Conservation (phyloP, 1,140 invertebrate species). For the Drosophila mayri region DNA sequence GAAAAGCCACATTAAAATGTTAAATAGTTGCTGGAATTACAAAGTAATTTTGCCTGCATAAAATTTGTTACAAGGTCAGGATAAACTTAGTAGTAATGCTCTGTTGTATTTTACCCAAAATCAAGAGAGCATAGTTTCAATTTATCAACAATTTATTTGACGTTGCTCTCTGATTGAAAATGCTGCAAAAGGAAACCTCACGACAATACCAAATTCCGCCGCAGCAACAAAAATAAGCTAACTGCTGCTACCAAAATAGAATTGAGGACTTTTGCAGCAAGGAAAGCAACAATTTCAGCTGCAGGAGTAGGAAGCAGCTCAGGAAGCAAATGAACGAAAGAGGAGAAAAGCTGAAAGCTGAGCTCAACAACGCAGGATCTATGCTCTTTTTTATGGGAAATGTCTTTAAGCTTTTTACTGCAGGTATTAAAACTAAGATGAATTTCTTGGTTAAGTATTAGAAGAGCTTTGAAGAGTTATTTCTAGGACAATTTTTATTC, state of each 20-base stretch:
- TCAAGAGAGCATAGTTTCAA: slow-evolving; percentile 5
- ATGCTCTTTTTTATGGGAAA: slow-evolving; percentile 14
- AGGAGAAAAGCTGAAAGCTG: slow-evolving; percentile 27
- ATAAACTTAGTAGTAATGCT: slow-evolving; percentile 1
- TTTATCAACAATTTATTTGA: slow-evolving; percentile 13
- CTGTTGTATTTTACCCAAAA: neutral
- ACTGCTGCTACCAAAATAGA: slow-evolving; percentile 50
- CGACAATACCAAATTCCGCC: slow-evolving; percentile 11
- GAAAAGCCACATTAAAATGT: slow-evolving; percentile 66
- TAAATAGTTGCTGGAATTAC: slow-evolving; percentile 60
- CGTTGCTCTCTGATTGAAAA: slow-evolving; percentile 23
- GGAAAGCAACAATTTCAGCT: slow-evolving; percentile 23
- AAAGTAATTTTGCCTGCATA: slow-evolving; percentile 26
- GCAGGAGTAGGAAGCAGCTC: slow-evolving; percentile 25
- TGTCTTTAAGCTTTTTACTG: neutral
- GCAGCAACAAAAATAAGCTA: slow-evolving; percentile 20
- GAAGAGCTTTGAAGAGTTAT: neutral
- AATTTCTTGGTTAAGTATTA: neutral
- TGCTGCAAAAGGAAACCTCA: slow-evolving; percentile 18
- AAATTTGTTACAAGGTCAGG: slow-evolving; percentile 27
- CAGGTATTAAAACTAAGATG: neutral
- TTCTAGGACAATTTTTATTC: neutral
- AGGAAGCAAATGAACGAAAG: slow-evolving; percentile 62
- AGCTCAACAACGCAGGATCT: neutral
- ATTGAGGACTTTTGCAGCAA: slow-evolving; percentile 45